These are phyloP conservation scores for Poliocrania exsul DNA, from an alignment of 2,797 vertebrate genomes.

Conservation along the genomic window DNA sequence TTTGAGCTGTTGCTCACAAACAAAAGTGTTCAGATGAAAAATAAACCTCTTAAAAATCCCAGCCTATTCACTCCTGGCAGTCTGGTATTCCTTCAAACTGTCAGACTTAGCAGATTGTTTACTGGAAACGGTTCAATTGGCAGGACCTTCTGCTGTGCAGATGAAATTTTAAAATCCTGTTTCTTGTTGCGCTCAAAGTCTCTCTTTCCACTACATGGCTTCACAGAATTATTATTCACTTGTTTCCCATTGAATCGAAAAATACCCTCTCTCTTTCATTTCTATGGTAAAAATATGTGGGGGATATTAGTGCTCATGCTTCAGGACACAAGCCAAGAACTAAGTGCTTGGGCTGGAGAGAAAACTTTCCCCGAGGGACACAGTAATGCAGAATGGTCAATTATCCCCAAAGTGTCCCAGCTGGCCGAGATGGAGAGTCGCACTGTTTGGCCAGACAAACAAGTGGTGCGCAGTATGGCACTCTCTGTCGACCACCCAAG, in stretches of 20 bases:
- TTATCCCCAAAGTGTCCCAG: neutral
- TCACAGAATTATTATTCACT: conserved; percentile 79
- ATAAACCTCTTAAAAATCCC: conserved; percentile 78
- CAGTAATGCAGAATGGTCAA: neutral
- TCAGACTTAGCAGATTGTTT: conserved; percentile 82
- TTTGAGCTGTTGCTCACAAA: conserved; percentile 73
- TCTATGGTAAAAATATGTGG: neutral
- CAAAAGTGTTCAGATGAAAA: conserved; percentile 77
- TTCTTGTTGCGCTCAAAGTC: conserved; percentile 77
- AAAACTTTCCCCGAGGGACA: neutral
- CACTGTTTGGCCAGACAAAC: neutral
- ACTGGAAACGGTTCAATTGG: conserved; percentile 81
- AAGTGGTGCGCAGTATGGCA: neutral
- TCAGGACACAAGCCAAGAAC: conserved; percentile 21
- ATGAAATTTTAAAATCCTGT: conserved; percentile 80
- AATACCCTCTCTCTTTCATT: conserved; percentile 66
- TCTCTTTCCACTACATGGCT: conserved; percentile 75
- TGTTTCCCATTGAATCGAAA: conserved; percentile 76
- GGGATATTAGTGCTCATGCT: conserved; percentile 18
- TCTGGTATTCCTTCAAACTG: conserved; percentile 79
- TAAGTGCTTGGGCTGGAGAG: neutral
- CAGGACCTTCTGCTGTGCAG: conserved; percentile 80
- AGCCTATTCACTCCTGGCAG: conserved; percentile 78
- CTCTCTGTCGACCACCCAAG: neutral
- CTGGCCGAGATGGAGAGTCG: neutral